These are phyloP conservation scores for Sipha maydis DNA, from an alignment of 2,888 invertebrate species.

Conservation along the genomic window DNA sequence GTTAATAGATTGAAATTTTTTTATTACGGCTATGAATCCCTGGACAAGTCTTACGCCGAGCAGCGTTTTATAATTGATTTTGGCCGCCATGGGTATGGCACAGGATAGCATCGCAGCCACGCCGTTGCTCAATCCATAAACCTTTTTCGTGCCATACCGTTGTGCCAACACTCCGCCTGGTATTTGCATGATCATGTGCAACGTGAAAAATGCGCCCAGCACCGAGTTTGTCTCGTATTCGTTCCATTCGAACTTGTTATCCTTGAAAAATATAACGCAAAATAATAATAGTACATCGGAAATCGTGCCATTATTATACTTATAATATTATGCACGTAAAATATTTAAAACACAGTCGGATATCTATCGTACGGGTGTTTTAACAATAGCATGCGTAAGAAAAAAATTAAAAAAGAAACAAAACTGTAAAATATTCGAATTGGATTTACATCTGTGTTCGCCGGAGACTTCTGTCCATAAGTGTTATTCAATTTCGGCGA, in stretches of 20 bases:
- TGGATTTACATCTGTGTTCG: background rate
- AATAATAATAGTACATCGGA: background rate
- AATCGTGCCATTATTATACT: too few relatives aligned
- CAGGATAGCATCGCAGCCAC: slow-evolving; percentile 75
- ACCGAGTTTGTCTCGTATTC: slow-evolving; percentile 75
- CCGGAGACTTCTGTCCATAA: background rate
- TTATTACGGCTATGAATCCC: slow-evolving; percentile 77
- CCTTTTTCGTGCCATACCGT: slow-evolving; percentile 77
- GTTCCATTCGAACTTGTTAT: slow-evolving; percentile 70
- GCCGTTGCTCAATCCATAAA: slow-evolving; percentile 77
- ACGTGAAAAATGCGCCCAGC: slow-evolving; percentile 78
- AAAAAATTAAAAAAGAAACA: too few relatives aligned
- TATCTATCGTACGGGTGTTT: too few relatives aligned
- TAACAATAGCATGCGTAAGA: too few relatives aligned
- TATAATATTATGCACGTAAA: too few relatives aligned
- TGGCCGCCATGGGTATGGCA: slow-evolving; percentile 75
- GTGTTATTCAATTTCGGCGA: background rate
- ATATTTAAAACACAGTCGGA: too few relatives aligned
- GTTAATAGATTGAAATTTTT: too few relatives aligned
- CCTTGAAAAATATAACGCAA: slow-evolving; percentile 4
- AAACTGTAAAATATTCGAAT: background rate
- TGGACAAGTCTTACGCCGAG: slow-evolving; percentile 75
- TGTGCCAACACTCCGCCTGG: slow-evolving; percentile 78
- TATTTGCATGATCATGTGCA: slow-evolving; percentile 78
- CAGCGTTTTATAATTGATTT: slow-evolving; percentile 71